Percentiles rank a stretch among this genome's conserved stretches.
Conservation (phyloP, 2,888 invertebrate genomes). For the Chrysolina haemoptera region DNA sequence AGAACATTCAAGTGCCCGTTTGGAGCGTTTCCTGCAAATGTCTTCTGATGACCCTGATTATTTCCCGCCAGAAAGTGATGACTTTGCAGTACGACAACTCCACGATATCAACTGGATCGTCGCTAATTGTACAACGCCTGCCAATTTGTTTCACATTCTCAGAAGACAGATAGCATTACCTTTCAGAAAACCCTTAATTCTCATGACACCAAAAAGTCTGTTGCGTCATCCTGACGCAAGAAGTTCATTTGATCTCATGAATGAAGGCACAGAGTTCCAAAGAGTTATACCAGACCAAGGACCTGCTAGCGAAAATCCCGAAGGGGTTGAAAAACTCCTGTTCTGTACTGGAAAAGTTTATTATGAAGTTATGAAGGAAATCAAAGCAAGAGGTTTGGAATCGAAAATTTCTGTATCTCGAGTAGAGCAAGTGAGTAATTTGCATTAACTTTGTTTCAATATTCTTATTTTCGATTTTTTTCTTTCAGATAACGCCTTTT, state of each 20-base stretch:
- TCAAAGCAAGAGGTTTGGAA: conserved; percentile 80
- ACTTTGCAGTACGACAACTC: conserved; percentile 93
- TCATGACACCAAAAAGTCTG: conserved; percentile 98
- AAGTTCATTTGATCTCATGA: conserved; percentile 96
- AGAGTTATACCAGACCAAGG: conserved; percentile 88
- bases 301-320: conserved; percentile 76
- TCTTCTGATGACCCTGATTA: conserved; percentile 97
- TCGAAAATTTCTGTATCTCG: conserved; percentile 87
- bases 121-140: conserved; percentile 96
- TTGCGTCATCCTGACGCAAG: conserved; percentile 96
- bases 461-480: conserved; percentile 27
- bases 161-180: conserved; percentile 96
- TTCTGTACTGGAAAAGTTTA: conserved; percentile 96
- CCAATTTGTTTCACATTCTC: conserved; percentile 96
- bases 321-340: conserved; percentile 84
- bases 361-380: conserved; percentile 89
- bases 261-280: conserved; percentile 83
- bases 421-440: conserved; percentile 84
- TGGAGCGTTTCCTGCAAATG: conserved; percentile 96
- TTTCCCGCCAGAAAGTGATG: conserved; percentile 92
- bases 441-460: conserved; percentile 2
- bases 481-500: conserved; percentile 89
- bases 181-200: conserved; percentile 97
- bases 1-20: conserved; percentile 93
- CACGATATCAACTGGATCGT: conserved; percentile 99